These are phyloP conservation scores for Stenodera caucasica DNA, from an alignment of 2,888 invertebrate species.

Conservation along the genomic window DNA sequence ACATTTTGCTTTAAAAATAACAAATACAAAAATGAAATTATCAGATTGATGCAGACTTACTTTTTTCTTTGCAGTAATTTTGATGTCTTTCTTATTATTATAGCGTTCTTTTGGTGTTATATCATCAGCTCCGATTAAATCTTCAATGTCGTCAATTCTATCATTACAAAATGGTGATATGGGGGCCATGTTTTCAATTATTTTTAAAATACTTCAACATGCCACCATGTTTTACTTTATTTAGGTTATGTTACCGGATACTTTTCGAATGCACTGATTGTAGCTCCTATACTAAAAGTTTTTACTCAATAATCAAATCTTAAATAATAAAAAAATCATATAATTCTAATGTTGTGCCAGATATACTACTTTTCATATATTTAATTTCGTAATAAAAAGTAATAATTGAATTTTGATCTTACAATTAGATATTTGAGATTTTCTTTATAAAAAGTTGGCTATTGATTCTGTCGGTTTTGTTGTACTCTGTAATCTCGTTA, in stretches of 20 bases:
- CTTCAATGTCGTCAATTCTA: conserved; percentile 82
- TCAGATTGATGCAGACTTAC: neutral
- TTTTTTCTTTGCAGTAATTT: conserved; percentile 59
- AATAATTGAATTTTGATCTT: too few species aligned
- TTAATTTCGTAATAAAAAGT: too few species aligned
- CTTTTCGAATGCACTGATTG: too few species aligned
- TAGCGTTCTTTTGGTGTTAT: conserved; percentile 79
- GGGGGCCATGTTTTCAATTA: neutral
- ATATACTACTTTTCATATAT: too few species aligned
- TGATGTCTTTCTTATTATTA: conserved; percentile 70
- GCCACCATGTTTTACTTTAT: too few species aligned
- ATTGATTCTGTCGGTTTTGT: neutral
- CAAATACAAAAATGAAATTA: neutral
- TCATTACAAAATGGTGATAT: conserved; percentile 58
- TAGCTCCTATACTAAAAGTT: neutral
- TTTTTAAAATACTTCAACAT: neutral
- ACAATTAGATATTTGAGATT: too few species aligned
- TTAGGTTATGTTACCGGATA: neutral
- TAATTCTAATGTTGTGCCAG: too few species aligned
- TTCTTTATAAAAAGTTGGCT: too few species aligned
- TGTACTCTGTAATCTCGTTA: neutral
- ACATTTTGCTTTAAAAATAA: conserved; percentile 8
- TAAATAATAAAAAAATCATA: neutral
- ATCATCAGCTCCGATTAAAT: conserved; percentile 78
- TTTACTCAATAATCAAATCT: neutral